Evolutionary conservation across 92 coral and sea anemone species (phyloP), one percentile per base, ranked within the genome.

Genomic region (Paramuricea clavata): DNA sequence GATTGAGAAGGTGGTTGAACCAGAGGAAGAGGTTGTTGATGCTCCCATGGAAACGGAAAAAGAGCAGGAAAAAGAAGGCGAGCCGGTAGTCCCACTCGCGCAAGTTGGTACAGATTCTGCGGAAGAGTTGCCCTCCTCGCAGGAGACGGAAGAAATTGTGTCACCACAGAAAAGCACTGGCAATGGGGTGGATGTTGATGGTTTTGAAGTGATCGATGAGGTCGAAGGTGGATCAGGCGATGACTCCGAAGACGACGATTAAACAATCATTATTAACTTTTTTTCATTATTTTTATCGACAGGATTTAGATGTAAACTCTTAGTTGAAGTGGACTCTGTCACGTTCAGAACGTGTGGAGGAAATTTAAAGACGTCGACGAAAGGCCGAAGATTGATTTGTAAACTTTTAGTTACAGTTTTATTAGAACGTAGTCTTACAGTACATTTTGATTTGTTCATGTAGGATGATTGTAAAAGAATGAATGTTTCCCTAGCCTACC

Each of bases 181-280:
- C 25, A 93, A 94, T 65, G 56, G 87, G 67, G 72, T 65, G 47
- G 93, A 92, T 26, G 93, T 97, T 93, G 99, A 94, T 32, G 95
- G 99, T 15, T 97, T 89, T 88, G 98, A 97, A 83, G 93, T 97
- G 28, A 94, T 97, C 25, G 99, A 97, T 81, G 99, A 97, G 74
- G 85, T 94, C 7, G 94, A 71, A 8, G 99, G 91, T 83, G 98
- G 91, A 13, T 98, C 93, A 12, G 84, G 59, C 0, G 72, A 59
- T 21, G 72, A 41, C 34, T 60, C 52, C 19, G 68, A 78, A 1
- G 44, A 30, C 17, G 83, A 78, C 32, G 50, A 52, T 52, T 57
- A 57, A 31, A 22, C 28, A 52, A 1, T 11, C 2, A 54, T 72
- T 17, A n/a, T 36, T 19, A 41, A 36, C 43, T 28, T 6, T 16